Base-by-base conservation (phyloP, 2,797 vertebrate species). In the Clamator glandarius region DNA sequence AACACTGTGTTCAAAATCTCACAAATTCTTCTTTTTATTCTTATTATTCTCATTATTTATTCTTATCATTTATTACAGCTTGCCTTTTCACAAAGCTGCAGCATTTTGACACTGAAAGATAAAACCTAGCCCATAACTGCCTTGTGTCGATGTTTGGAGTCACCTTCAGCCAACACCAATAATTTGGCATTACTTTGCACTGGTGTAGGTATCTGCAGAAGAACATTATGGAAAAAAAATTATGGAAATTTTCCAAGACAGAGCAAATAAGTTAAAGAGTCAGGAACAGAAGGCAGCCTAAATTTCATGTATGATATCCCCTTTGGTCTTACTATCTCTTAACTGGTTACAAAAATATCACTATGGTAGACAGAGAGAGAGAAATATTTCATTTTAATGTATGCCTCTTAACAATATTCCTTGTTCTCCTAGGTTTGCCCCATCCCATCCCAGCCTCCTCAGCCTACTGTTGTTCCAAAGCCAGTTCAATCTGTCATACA, bases 401-500 rank as follows among this genome's bases (percentile, higher is more conserved):
- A 59, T 66, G 28, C 4, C 6, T 73, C 35, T 80, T 74, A 81
- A 89, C 33, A 50, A 31, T 85, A 61, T 35, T 86, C 12, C 54
- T 12, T 89, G 10, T 82, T 81, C 64, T 96, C 46, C 80, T 92
- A 98, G 98, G 98, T 98, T 96, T 98, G 96, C 75, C 96, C 98
- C 28, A 96, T 98, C 68, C 98, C 98, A 19, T 98, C 99, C 9
- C 99, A 98, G 86, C 98, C 98, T 82, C 97, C 97, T 10, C 99
- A 99, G 95, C 98, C 99, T 29, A 97, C 98, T 57, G 92, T 98
- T 31, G 93, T 98, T 93, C 98, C 98, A 91, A 99, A 98, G 97
- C 99, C 99, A 4, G 98, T 98, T 95, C 98, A 98, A 78, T 98
- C 98, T 25, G 93, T 98, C 94, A 98, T 98, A 84, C 98, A 98